Evolutionary conservation across 2,113 vertebrate genomes (phyloP).

Genomic region (Caracal caracal): DNA sequence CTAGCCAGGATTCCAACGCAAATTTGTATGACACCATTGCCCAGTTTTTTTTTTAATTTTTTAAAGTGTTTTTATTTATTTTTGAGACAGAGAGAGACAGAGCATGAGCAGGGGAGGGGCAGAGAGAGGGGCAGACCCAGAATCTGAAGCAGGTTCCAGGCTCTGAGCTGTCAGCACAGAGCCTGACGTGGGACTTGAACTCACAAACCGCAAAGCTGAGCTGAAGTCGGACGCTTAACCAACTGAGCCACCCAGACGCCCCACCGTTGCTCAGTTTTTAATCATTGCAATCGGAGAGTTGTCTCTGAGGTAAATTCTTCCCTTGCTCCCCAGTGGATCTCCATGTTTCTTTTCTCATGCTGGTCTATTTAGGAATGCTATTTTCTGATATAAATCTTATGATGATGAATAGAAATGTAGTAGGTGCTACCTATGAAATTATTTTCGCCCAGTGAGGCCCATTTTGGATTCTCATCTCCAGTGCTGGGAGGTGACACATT

Average conservation of each 20-base stretch:
- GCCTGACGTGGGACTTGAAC: too few species aligned
- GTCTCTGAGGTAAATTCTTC: neutral
- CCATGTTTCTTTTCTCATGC: neutral
- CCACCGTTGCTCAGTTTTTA: neutral
- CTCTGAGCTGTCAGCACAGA: too few species aligned
- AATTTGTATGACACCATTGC: neutral
- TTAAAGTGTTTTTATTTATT: too few species aligned
- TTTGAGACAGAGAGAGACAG: too few species aligned
- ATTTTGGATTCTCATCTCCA: neutral
- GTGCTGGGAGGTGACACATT: neutral
- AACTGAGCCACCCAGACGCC: too few species aligned
- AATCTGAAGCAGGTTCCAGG: too few species aligned
- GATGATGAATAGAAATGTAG: neutral
- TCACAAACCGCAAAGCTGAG: too few species aligned
- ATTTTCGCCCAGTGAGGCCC: neutral
- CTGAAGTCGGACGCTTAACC: too few species aligned
- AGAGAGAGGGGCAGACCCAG: too few species aligned
- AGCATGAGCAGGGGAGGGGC: too few species aligned
- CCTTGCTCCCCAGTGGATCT: neutral
- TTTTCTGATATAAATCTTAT: neutral
- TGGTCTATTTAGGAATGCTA: neutral
- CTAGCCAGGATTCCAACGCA: neutral
- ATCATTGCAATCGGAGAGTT: neutral
- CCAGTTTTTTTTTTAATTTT: neutral
- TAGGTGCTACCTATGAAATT: neutral